These are phyloP conservation scores for Brachymystax lenok DNA, from an alignment of 2,797 vertebrate species.

Conservation along the genomic window DNA sequence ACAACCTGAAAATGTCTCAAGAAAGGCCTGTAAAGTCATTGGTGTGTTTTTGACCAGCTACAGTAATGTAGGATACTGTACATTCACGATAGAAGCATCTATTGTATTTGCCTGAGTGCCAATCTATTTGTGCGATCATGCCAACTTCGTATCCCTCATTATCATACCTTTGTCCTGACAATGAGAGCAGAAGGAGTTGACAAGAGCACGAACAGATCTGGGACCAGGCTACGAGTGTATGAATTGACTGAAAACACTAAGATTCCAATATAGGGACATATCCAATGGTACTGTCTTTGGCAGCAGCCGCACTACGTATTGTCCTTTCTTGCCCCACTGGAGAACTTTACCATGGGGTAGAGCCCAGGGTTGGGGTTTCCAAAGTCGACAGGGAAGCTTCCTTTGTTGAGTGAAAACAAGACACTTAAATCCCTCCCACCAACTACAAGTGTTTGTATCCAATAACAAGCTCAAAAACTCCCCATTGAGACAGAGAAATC, in stretches of 20 bases:
- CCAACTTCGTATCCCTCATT: background rate
- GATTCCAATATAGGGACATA: background rate
- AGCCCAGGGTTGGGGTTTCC: conserved; percentile 23
- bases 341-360: conserved; percentile 34
- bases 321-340: conserved; percentile 29
- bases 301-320: background rate
- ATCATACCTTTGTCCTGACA: background rate
- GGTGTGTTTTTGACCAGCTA: background rate
- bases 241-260: background rate
- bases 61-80: background rate
- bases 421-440: background rate
- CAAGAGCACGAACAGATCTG: background rate
- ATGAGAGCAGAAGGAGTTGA: background rate
- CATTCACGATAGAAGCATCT: background rate
- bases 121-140: background rate
- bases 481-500: conserved; percentile 52
- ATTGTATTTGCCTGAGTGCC: background rate
- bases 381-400: conserved; percentile 36
- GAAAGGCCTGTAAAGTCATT: background rate
- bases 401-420: background rate
- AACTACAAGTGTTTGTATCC: background rate
- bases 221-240: background rate
- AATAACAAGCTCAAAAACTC: conserved; percentile 45
- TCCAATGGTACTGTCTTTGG: background rate
- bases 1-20: background rate